These are phyloP conservation scores for Hepsetus odoe DNA, from an alignment of 2,113 vertebrate genomes.

Conservation along the genomic window DNA sequence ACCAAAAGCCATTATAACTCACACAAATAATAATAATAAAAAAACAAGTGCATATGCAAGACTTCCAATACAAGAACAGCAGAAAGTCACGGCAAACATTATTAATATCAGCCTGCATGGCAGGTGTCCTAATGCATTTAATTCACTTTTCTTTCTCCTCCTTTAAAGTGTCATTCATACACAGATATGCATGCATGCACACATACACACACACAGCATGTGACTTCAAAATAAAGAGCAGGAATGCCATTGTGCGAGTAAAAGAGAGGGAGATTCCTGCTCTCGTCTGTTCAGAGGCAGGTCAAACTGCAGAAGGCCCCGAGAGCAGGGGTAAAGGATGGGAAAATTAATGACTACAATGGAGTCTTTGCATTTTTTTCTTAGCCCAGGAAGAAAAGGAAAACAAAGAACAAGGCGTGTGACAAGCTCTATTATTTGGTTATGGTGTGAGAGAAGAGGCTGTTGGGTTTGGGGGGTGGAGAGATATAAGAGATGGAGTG, in stretches of 20 bases:
- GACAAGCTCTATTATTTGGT: constrained; percentile 99
- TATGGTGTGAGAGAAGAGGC: constrained; percentile 89
- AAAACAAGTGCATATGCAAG: not conserved
- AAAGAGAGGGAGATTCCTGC: constrained; percentile 82
- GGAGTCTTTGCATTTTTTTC: constrained; percentile 94
- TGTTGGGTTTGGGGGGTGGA: constrained; percentile 79
- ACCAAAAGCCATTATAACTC: not conserved
- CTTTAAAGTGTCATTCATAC: constrained; percentile 35
- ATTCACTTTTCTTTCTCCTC: constrained; percentile 40
- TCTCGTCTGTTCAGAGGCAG: constrained; percentile 83
- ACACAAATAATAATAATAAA: no score
- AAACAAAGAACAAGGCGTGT: constrained; percentile 92
- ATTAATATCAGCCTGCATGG: constrained; percentile 20
- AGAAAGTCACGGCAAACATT: constrained; percentile 23
- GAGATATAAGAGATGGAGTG: constrained; percentile 68
- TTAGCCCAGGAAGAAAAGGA: constrained; percentile 81
- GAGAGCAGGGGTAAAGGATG: constrained; percentile 89
- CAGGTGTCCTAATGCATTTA: constrained; percentile 22
- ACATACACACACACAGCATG: constrained; percentile 60
- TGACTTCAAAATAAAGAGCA: constrained; percentile 74
- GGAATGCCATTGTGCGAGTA: constrained; percentile 75
- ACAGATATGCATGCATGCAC: constrained; percentile 36
- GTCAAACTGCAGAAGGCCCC: constrained; percentile 86
- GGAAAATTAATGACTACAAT: constrained; percentile 99
- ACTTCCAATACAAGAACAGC: not conserved